These are phyloP conservation scores for Nephila pilipes DNA, from an alignment of 1,140 invertebrate species.

Conservation along the genomic window DNA sequence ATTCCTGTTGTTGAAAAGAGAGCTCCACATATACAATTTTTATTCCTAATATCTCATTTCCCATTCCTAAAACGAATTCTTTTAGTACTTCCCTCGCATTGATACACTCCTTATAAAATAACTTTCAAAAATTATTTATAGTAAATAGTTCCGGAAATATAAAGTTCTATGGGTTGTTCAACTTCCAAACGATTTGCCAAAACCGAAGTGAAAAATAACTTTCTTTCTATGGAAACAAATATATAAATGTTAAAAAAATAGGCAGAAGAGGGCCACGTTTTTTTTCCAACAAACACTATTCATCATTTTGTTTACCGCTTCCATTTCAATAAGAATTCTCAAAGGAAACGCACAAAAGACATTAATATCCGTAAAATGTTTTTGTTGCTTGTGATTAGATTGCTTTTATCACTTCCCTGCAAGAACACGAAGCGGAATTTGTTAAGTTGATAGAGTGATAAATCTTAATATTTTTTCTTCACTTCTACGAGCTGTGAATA, in stretches of 20 bases:
- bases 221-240: not conserved
- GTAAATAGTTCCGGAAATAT: no score
- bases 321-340: not conserved
- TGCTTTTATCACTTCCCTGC: not conserved
- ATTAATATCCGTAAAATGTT: not conserved
- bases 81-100: no score
- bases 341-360: not conserved
- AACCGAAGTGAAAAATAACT: not conserved
- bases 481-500: not conserved
- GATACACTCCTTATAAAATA: no score
- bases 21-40: no score
- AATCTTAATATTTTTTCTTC: not conserved
- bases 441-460: not conserved
- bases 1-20: no score
- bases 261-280: not conserved
- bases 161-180: not conserved
- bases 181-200: not conserved
- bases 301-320: not conserved
- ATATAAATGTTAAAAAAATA: not conserved
- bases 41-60: no score
- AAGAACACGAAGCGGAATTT: not conserved
- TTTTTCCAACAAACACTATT: not conserved
- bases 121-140: no score
- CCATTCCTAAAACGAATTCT: no score
- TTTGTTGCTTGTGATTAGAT: not conserved